These are phyloP conservation scores for Turnix velox DNA, from an alignment of 2,113 vertebrate species.

Conservation along the genomic window DNA sequence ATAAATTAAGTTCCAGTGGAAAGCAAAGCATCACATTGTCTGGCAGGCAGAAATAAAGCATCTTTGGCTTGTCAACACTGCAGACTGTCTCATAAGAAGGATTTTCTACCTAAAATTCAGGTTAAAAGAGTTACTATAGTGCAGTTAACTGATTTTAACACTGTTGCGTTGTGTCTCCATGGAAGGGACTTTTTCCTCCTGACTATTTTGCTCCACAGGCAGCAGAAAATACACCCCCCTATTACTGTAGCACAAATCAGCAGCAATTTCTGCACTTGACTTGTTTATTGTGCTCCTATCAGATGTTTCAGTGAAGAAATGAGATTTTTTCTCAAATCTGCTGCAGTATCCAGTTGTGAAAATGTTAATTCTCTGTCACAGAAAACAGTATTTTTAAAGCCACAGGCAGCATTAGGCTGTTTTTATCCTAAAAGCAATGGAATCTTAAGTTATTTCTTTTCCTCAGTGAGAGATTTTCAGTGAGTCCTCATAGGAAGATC, in stretches of 20 bases:
- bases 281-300: constrained; percentile 21
- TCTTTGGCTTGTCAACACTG: background rate
- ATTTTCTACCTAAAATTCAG: background rate
- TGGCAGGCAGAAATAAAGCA: background rate
- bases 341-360: background rate
- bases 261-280: background rate
- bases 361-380: background rate
- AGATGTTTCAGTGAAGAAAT: constrained; percentile 7
- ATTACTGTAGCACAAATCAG: background rate
- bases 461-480: background rate
- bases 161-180: background rate
- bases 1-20: background rate
- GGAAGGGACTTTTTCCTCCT: background rate
- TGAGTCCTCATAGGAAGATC: background rate
- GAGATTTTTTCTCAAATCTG: constrained; percentile 22
- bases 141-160: background rate
- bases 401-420: background rate
- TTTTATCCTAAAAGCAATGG: background rate
- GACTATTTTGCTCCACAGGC: background rate
- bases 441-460: background rate
- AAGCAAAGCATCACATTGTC: background rate
- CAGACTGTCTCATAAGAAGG: background rate
- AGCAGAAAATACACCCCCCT: background rate
- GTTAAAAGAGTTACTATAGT: background rate
- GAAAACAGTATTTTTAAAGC: background rate